A percentile compares a stretch with the other conserved stretches of the same genome.
These are phyloP conservation scores for Drosophila pseudoobscura DNA, from an alignment of 1,140 invertebrate genomes.

Conservation along the genomic window DNA sequence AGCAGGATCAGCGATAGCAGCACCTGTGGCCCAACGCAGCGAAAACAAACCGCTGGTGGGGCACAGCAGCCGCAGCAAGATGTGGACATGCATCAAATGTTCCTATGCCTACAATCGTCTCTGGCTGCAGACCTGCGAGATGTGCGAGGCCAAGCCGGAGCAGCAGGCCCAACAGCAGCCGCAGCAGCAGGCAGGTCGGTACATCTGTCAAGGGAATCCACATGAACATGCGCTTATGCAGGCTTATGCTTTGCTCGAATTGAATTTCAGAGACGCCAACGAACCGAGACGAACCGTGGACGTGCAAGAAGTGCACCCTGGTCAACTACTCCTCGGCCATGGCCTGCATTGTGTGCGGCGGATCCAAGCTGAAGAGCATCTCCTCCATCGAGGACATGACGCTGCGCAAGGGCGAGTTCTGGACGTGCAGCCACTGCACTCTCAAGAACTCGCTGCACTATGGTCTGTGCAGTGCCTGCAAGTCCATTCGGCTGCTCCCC, in stretches of 20 bases:
- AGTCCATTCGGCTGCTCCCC: conserved; percentile 80
- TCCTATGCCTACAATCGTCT: conserved; percentile 94
- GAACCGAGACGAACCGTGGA: conserved; percentile 86
- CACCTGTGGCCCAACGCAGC: conserved; percentile 46
- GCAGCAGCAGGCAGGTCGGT: conserved; percentile 26
- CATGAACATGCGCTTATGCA: no score
- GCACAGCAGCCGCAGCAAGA: conserved; percentile 84
- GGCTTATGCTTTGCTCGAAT: not conserved
- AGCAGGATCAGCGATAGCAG: conserved; percentile 29
- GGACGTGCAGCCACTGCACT: conserved; percentile 91
- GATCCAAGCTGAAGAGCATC: conserved; percentile 89
- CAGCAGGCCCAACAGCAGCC: conserved; percentile 85
- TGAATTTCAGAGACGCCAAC: conserved; percentile 30
- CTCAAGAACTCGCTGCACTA: conserved; percentile 91
- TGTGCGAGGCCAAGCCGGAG: conserved; percentile 88
- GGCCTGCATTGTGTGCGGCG: conserved; percentile 92
- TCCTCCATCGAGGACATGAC: conserved; percentile 87
- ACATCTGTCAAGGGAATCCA: no score
- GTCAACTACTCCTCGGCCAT: conserved; percentile 88
- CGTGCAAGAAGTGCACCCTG: conserved; percentile 94
- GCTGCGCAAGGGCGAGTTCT: conserved; percentile 89
- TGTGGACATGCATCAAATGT: conserved; percentile 94
- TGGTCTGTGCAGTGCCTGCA: conserved; percentile 91
- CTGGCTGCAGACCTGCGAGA: conserved; percentile 90
- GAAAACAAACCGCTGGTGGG: conserved; percentile 71